These are phyloP conservation scores for Drosophila histrio DNA, from an alignment of 2,888 invertebrate genomes.

Conservation along the genomic window DNA sequence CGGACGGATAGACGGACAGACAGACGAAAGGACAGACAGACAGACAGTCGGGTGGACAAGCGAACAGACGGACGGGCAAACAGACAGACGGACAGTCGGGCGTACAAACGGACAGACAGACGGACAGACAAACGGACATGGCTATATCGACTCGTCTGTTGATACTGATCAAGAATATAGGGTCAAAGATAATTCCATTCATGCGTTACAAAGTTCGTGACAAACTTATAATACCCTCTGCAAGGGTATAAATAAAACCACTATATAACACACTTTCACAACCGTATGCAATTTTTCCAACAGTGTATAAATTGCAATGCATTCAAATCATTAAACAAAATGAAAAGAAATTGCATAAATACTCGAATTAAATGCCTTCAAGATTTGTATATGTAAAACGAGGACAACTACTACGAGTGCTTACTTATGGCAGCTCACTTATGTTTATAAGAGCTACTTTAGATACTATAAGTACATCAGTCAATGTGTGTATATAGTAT, in stretches of 20 bases:
- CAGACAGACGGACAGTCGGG: too few relatives aligned
- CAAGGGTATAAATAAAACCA: not conserved
- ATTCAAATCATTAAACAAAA: conserved; percentile 16
- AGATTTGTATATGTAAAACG: conserved; percentile 1
- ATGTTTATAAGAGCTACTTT: not conserved
- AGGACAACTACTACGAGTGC: not conserved
- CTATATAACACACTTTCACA: not conserved
- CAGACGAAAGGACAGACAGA: too few relatives aligned
- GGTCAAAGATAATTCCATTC: too few relatives aligned
- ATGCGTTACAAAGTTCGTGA: too few relatives aligned
- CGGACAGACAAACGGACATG: too few relatives aligned
- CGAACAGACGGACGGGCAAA: too few relatives aligned
- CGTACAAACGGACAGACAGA: too few relatives aligned
- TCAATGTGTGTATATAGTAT: not conserved
- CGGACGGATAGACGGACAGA: too few relatives aligned
- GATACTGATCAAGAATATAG: too few relatives aligned
- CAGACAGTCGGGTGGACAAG: too few relatives aligned
- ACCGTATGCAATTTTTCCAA: not conserved
- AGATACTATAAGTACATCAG: not conserved
- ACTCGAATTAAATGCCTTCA: not conserved
- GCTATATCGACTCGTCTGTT: too few relatives aligned
- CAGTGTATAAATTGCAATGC: not conserved
- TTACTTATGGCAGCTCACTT: not conserved
- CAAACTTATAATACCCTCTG: too few relatives aligned
- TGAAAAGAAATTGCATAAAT: conserved; percentile 11